Conservation (phyloP, 1,140 invertebrate species). For the Sinonovacula constricta region DNA sequence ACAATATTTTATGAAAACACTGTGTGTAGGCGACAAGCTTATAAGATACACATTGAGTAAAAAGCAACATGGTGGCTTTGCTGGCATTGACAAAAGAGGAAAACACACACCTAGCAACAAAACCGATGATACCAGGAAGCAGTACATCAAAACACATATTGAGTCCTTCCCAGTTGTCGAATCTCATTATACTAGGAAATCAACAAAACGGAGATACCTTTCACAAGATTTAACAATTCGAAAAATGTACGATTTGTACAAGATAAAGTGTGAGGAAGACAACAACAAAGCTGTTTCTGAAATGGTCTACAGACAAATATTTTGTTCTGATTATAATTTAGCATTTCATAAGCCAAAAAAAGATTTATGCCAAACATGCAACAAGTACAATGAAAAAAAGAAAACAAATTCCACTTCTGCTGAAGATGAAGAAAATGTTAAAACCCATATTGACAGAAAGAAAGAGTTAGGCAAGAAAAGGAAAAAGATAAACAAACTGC, state of each 20-base stretch:
- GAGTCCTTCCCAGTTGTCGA: too few relatives aligned
- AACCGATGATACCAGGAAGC: background rate
- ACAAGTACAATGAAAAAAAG: constrained; percentile 10
- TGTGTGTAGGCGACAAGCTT: constrained; percentile 11
- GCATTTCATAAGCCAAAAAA: constrained; percentile 20
- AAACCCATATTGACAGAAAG: too few relatives aligned
- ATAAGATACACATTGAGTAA: constrained; percentile 11
- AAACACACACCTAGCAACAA: constrained; percentile 17
- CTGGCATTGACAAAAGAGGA: constrained; percentile 15
- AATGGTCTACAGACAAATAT: constrained; percentile 5
- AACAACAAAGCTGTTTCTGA: background rate
- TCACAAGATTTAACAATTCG: constrained; percentile 21
- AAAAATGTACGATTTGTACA: constrained; percentile 17
- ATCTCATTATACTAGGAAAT: constrained; percentile 19
- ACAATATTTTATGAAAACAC: constrained; percentile 15
- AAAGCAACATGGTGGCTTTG: constrained; percentile 10
- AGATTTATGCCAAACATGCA: constrained; percentile 21
- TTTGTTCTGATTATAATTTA: too few relatives aligned
- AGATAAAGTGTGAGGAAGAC: too few relatives aligned
- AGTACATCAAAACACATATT: background rate
- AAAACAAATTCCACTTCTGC: background rate
- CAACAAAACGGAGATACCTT: constrained; percentile 8
- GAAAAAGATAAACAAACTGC: background rate
- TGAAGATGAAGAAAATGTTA: constrained; percentile 17
- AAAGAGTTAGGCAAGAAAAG: constrained; percentile 12